Percentiles rank a stretch among this genome's conserved stretches.
Conservation (phyloP, 1,140 invertebrate species). For the Matsumurasca onukii region DNA sequence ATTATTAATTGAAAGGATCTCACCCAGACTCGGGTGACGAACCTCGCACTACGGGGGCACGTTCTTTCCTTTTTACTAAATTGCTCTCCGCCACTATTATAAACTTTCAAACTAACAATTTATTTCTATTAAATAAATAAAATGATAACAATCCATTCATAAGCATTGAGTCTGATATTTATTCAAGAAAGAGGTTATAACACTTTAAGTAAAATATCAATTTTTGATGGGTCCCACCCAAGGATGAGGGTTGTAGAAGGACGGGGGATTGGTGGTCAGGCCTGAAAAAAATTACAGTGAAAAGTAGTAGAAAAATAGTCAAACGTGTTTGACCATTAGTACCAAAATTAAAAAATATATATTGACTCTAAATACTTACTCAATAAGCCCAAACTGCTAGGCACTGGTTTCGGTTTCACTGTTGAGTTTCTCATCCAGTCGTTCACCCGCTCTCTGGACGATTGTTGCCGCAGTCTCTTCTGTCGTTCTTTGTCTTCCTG, state of each 20-base stretch:
- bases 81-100: no score
- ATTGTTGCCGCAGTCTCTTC: background rate
- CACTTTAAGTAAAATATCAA: no score
- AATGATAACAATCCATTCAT: no score
- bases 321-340: background rate
- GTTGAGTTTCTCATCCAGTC: background rate
- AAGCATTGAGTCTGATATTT: no score
- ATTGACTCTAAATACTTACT: background rate
- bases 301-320: background rate
- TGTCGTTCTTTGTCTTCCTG: background rate
- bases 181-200: no score
- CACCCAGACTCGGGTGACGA: no score
- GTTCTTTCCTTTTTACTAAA: no score
- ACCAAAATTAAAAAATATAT: background rate
- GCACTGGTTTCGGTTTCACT: background rate
- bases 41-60: no score
- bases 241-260: constrained; percentile 11
- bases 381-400: constrained; percentile 4
- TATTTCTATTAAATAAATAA: no score
- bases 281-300: background rate
- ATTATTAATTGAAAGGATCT: no score
- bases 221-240: background rate
- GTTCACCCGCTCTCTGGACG: background rate
- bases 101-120: no score
- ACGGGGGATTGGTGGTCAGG: background rate